Conservation (phyloP, 30 jellyfish, hydroid and myxozoan species). For the Aurelia sp. region DNA sequence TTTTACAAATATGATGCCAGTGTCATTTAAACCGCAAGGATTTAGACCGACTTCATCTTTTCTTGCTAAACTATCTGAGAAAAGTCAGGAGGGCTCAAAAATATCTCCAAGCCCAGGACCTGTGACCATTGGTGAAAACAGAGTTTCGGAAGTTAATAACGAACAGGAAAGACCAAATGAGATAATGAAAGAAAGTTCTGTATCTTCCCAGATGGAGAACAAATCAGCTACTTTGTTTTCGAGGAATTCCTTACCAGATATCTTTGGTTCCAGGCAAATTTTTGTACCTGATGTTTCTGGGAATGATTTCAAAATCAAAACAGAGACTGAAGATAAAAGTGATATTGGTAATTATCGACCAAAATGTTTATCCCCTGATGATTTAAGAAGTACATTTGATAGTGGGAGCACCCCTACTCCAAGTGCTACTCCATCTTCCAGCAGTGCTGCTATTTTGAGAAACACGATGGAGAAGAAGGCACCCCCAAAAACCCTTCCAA, state of each 20-base stretch:
- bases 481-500: constrained; percentile 38
- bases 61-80: not conserved
- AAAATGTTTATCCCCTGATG: constrained; percentile 46
- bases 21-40: constrained; percentile 5
- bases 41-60: constrained; percentile 19
- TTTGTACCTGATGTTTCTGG: not conserved
- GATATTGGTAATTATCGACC: constrained; percentile 33
- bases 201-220: too few relatives aligned
- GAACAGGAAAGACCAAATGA: too few relatives aligned
- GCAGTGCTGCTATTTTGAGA: constrained; percentile 31
- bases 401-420: not conserved
- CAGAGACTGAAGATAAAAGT: not conserved
- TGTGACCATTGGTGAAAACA: too few relatives aligned
- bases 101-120: too few relatives aligned
- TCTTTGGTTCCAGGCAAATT: not conserved
- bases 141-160: too few relatives aligned
- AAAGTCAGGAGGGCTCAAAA: too few relatives aligned
- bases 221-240: too few relatives aligned
- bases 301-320: not conserved
- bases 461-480: constrained; percentile 24
- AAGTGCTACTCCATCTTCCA: not conserved
- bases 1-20: not conserved
- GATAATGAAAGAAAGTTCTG: too few relatives aligned
- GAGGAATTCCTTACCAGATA: too few relatives aligned
- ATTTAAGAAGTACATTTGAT: constrained; percentile 15